Conservation (phyloP, 2,797 vertebrate species). For the Sphaeramia orbicularis region DNA sequence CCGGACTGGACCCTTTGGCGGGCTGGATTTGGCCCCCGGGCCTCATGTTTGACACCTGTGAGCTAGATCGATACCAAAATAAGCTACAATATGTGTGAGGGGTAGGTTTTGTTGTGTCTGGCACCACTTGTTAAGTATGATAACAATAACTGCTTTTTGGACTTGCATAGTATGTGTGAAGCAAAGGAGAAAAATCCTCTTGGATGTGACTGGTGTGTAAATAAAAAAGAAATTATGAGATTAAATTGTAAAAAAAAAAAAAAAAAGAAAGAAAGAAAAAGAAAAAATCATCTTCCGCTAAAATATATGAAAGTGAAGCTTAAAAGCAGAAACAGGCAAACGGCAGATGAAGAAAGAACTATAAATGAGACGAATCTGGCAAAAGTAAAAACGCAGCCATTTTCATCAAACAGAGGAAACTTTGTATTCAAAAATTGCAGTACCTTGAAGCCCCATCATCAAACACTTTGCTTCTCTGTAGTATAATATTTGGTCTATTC, state of each 20-base stretch:
- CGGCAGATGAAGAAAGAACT: not conserved
- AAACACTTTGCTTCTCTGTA: constrained; percentile 18
- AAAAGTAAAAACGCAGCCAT: not conserved
- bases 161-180: no score
- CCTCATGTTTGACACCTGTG: no score
- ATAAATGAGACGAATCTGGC: not conserved
- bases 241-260: not conserved
- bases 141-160: no score
- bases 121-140: no score
- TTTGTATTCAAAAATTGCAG: not conserved
- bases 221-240: not conserved
- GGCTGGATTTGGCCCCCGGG: no score
- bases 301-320: not conserved
- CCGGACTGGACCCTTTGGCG: no score
- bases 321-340: not conserved
- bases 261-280: not conserved
- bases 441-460: constrained; percentile 16
- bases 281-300: not conserved
- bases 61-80: no score
- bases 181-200: no score
- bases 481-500: not conserved
- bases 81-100: no score
- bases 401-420: constrained; percentile 19
- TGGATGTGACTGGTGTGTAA: no score
- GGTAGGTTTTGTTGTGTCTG: no score